Evolutionary conservation across 2,888 invertebrate species (phyloP), one percentile per base, ranked within the genome.

Genomic region (Archips crataeganus): DNA sequence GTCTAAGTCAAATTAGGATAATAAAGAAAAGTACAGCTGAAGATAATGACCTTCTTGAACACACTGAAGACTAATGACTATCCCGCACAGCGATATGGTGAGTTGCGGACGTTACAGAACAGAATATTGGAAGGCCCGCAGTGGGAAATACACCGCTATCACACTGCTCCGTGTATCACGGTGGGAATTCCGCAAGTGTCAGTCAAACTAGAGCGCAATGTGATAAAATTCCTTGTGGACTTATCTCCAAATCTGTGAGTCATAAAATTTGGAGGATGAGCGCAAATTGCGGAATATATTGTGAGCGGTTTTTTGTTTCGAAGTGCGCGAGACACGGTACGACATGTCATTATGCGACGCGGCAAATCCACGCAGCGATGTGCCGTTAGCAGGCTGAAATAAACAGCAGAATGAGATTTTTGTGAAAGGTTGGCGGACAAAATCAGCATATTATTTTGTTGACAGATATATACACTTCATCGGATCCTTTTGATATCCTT

Each of bases 231-330:
- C 10, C 57, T 11, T 11, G 32, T 2, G 10, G 57, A 32, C 32
- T 57, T 57, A 57, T 57, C 57, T 11, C 57, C 32, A 57, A 57
- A 57, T 57, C 57, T 57, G 57, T 23, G 57, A 32, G 10, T 32
- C 57, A 57, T 57, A 57, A 57, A 57, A 0, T 57, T 57, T 57
- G 32, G 32, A 57, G 57, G 57, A 57, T 32, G 57, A 32, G 57
- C 32, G 23, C 57, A 57, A 32, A 57, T 57, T 57, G 57, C 32
- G 57, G 32, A 57, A 57, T 32, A 32, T 57, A 57, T 57, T 32
- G 32, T 10, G 32, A 57, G 32, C 32, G 57, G 57, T 32, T 57
- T 57, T 57, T 57, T 57, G 57, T 57, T 57, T 57, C 57, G 32
- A 57, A 57, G 32, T 57, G 32, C 32, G 10, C 57, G 32, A 57